Conservation (phyloP, 2,888 invertebrate genomes). For the Trissolcus brochymenae region DNA sequence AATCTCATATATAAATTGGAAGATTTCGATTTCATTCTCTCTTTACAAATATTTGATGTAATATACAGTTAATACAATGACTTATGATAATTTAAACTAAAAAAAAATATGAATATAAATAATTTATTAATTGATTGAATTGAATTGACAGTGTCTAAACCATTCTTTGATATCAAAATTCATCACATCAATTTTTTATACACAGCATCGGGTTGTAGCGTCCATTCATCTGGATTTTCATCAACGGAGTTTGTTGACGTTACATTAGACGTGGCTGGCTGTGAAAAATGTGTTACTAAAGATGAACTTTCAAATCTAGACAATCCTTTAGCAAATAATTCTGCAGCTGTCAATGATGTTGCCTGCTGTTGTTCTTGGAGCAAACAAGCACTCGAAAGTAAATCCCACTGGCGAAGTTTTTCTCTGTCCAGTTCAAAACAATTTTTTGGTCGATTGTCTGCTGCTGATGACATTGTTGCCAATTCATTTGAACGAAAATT, state of each 20-base stretch:
- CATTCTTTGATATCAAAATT: too few relatives aligned
- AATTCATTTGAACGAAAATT: too few relatives aligned
- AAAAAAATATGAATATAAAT: too few relatives aligned
- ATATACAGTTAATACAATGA: too few relatives aligned
- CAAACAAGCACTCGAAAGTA: slow-evolving; percentile 86
- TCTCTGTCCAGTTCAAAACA: slow-evolving; percentile 85
- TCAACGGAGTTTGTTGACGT: neutral
- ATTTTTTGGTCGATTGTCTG: slow-evolving; percentile 61
- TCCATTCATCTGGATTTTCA: neutral
- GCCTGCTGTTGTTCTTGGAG: slow-evolving; percentile 76
- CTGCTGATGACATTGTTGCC: too few relatives aligned
- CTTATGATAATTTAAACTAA: too few relatives aligned
- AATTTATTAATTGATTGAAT: too few relatives aligned
- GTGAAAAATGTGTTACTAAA: neutral
- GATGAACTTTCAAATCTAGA: neutral
- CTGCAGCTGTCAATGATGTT: slow-evolving; percentile 76
- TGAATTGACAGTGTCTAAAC: too few relatives aligned
- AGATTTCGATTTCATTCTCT: too few relatives aligned
- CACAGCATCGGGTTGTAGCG: slow-evolving; percentile 1
- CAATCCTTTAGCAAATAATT: slow-evolving; percentile 58
- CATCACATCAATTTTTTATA: slow-evolving; percentile 6
- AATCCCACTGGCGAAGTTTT: slow-evolving; percentile 91
- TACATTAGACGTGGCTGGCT: neutral
- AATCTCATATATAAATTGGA: too few relatives aligned
- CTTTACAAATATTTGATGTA: too few relatives aligned